Percentiles rank a stretch among this genome's conserved stretches.
Conservation (phyloP, 2,797 vertebrate genomes). For the Sebastes trivittatus region DNA sequence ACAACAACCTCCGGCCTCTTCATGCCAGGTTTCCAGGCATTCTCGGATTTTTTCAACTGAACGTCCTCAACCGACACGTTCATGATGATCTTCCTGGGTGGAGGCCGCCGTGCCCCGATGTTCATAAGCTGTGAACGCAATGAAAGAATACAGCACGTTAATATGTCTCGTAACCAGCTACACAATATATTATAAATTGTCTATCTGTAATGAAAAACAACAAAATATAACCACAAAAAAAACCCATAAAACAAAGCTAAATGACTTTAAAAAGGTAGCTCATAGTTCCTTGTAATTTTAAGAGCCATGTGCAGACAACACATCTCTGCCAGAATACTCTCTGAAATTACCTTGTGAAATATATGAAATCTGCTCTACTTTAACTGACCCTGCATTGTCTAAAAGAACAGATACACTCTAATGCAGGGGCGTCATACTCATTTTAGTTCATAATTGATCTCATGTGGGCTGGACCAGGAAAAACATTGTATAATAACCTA, state of each 20-base stretch:
- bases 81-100: slow-evolving; percentile 94
- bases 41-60: slow-evolving; percentile 95
- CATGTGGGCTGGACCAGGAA: background rate
- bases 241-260: background rate
- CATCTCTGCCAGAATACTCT: background rate
- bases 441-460: background rate
- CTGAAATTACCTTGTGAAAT: background rate
- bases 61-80: slow-evolving; percentile 91
- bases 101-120: slow-evolving; percentile 77
- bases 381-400: background rate
- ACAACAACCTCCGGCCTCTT: slow-evolving; percentile 83
- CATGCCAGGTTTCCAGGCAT: slow-evolving; percentile 95
- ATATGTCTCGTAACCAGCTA: background rate
- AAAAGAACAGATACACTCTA: background rate
- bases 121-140: slow-evolving; percentile 73
- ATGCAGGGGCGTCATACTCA: too few species aligned
- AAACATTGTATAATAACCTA: background rate
- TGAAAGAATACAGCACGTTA: background rate
- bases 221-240: background rate
- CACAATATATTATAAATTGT: too few species aligned
- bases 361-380: background rate
- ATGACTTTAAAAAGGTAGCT: background rate
- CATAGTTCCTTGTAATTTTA: background rate
- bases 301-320: background rate
- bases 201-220: too few species aligned